Evolutionary conservation across 2,797 vertebrate genomes (phyloP), one percentile per base, ranked within the genome.

Genomic region (Crenuchus spilurus): DNA sequence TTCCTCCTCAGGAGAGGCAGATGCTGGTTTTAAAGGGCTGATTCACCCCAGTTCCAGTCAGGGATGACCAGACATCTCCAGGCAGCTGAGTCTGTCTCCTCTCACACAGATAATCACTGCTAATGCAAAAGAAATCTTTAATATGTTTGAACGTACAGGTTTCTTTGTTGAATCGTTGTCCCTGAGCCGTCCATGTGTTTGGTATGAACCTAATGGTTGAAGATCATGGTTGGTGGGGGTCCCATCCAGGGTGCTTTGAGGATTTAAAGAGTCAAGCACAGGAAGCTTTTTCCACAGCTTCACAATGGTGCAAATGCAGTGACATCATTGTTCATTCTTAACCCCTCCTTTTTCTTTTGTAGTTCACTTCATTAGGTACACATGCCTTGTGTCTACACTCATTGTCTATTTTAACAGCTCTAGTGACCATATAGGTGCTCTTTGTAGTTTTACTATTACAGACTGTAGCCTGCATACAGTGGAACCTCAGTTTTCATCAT

Each of bases 11-110:
- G 44, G 26, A 4, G 2, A 57, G 49, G 22, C n/a, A 42, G 37
- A 57, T 70, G n/a, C 41, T 66, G 35, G 26, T 28, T 39, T 58
- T 66, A 24, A 60, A 61, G 39, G 28, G 52, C 61, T 61, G 60
- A 74, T 28, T 71, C 48, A 72, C 18, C 18, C 18, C 28, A 14
- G 13, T 66, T 28, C 39, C 48, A 57, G 64, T 54, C 68, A 57
- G 51, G 3, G 31, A 55, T 39, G 63, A 60, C 44, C 52, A 52
- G 26, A 26, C 41, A 1, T 35, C 13, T n/a, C 30, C 35, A 24
- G 4, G 28, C 31, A 55, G n/a, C 51, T 71, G 37, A 18, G 20
- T 55, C 35, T 37, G 61, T 52, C 55, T 64, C 31, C 13, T 26
- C 30, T 60, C 52, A 22, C 6, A 33, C 58, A 52, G 18, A 39